Percentiles rank a stretch among this genome's conserved stretches.
Conservation (phyloP, 2,888 invertebrate genomes). For the Melipona beecheii region DNA sequence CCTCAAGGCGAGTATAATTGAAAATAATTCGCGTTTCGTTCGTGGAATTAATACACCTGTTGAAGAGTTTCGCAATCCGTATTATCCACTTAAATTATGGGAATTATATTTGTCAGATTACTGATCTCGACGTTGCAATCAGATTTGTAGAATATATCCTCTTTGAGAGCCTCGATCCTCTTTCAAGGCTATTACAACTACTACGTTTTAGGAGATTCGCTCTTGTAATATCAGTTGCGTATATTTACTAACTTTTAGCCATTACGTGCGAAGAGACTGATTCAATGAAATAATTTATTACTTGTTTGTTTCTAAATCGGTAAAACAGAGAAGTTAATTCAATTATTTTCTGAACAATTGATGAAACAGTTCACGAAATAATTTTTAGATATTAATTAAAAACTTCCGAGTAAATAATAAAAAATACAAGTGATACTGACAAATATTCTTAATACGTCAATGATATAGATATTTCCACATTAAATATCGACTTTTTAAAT, state of each 20-base stretch:
- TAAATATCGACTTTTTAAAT: neutral
- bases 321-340: too few species aligned
- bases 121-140: slow-evolving; percentile 2
- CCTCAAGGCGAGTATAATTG: neutral
- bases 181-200: neutral
- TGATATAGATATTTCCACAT: neutral
- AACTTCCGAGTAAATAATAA: too few species aligned
- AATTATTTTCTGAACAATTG: too few species aligned
- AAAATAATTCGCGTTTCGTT: neutral
- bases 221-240: too few species aligned
- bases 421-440: neutral
- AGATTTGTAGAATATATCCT: neutral
- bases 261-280: too few species aligned
- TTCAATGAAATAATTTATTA: too few species aligned
- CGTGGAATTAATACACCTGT: neutral
- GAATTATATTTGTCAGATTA: slow-evolving; percentile 1
- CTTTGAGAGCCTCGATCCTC: neutral
- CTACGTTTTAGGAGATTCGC: neutral
- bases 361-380: too few species aligned
- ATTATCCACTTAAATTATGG: slow-evolving; percentile 4
- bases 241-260: too few species aligned
- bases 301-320: too few species aligned
- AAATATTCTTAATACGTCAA: neutral
- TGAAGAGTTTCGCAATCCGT: neutral
- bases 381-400: too few species aligned